phyloP scores from a whole-genome alignment of 1,140 invertebrate genomes.

The Brachionus rotundiformis region DNA sequence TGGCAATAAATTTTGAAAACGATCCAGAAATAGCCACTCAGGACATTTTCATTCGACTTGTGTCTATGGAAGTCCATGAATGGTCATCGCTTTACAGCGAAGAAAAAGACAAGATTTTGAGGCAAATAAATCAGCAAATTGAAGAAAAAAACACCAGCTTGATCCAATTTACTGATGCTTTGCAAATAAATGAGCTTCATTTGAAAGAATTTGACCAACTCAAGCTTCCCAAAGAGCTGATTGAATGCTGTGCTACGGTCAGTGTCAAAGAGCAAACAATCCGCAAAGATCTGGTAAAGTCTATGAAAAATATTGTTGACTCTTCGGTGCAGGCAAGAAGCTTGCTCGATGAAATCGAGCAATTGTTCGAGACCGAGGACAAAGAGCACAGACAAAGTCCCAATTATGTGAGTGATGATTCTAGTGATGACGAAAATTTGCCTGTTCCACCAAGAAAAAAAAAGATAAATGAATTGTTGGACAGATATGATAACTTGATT shows the following conservation, averaged over 20 bases:
- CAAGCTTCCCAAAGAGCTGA: conserved; percentile 75
- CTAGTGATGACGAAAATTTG: conserved; percentile 16
- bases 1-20: conserved; percentile 78
- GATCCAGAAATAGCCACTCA: conserved; percentile 86
- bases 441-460: not conserved
- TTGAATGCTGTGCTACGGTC: conserved; percentile 85
- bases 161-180: conserved; percentile 62
- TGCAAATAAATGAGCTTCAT: conserved; percentile 59
- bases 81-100: conserved; percentile 91
- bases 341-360: conserved; percentile 58
- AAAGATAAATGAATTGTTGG: conserved; percentile 74
- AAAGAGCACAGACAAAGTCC: conserved; percentile 74
- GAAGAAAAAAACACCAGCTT: conserved; percentile 84
- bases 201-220: conserved; percentile 58
- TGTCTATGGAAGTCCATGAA: conserved; percentile 93
- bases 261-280: conserved; percentile 79
- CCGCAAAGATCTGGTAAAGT: conserved; percentile 72
- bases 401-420: conserved; percentile 63
- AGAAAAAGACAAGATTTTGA: conserved; percentile 86
- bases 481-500: conserved; percentile 81
- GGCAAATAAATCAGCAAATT: conserved; percentile 74
- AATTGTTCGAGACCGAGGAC: conserved; percentile 69
- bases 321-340: conserved; percentile 60
- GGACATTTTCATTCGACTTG: conserved; percentile 81
- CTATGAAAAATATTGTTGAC: conserved; percentile 69